These are phyloP conservation scores for Drosophila suzukii DNA, from an alignment of 1,140 invertebrate genomes.

Conservation along the genomic window DNA sequence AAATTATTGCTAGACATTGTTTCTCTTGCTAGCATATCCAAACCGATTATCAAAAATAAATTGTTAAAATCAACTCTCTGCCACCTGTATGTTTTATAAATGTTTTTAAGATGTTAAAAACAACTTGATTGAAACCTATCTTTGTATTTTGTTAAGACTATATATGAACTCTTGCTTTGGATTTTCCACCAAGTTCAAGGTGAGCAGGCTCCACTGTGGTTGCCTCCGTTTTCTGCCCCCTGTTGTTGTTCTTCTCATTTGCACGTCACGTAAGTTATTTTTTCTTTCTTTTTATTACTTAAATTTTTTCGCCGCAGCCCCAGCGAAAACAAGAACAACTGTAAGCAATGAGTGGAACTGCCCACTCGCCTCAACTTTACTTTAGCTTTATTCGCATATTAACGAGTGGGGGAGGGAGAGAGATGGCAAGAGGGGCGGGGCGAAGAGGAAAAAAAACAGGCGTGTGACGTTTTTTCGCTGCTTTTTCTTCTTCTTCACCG, in stretches of 20 bases:
- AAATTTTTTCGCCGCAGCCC: constrained; percentile 71
- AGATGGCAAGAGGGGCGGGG: constrained; percentile 13
- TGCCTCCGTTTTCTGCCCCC: constrained; percentile 35
- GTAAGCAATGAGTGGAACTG: constrained; percentile 43
- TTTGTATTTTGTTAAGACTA: not conserved
- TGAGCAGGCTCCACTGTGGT: constrained; percentile 11
- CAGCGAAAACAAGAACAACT: constrained; percentile 36
- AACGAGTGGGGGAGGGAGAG: constrained; percentile 38
- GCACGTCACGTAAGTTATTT: constrained; percentile 66
- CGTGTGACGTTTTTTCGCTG: constrained; percentile 73
- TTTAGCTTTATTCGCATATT: constrained; percentile 57
- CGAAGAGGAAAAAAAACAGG: constrained; percentile 40
- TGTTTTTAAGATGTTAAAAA: no score
- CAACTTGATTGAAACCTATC: no score
- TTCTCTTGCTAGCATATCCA: no score
- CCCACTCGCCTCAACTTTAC: constrained; percentile 38
- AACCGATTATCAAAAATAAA: no score
- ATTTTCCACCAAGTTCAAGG: not conserved
- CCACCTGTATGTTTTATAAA: no score
- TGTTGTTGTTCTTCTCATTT: constrained; percentile 60
- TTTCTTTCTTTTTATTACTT: constrained; percentile 64
- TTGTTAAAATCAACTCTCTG: no score
- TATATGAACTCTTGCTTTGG: not conserved
- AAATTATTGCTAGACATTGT: no score
- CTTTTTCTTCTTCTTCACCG: constrained; percentile 54